Conservation (phyloP, 2,113 vertebrate genomes). For the Myiopsitta monachus region DNA sequence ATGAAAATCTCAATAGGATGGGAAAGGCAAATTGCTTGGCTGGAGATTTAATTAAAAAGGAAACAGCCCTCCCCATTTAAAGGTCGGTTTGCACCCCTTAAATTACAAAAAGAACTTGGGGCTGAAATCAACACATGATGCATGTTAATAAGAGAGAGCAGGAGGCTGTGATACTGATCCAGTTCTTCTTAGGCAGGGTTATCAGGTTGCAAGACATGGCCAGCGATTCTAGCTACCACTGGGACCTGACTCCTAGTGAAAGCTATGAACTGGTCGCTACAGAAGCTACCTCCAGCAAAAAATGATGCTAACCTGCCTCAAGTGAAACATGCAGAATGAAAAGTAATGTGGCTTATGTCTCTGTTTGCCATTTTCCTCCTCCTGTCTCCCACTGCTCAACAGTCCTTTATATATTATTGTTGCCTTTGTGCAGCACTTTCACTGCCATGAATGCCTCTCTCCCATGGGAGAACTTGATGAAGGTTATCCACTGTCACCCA, state of each 20-base stretch:
- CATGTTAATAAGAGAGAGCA: constrained; percentile 46
- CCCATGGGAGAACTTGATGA: constrained; percentile 51
- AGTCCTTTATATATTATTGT: not conserved
- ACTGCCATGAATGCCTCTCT: not conserved
- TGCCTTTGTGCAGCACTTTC: constrained; percentile 26
- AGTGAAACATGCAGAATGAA: not conserved
- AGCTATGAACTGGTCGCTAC: not conserved
- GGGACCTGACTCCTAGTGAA: not conserved
- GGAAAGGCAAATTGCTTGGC: constrained; percentile 74
- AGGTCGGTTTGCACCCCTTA: constrained; percentile 65
- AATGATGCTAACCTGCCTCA: not conserved
- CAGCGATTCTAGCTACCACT: not conserved
- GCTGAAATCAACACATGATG: not conserved
- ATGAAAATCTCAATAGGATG: constrained; percentile 71
- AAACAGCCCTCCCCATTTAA: constrained; percentile 62
- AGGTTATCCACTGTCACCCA: constrained; percentile 63
- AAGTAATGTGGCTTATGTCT: not conserved
- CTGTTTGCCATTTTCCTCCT: not conserved
- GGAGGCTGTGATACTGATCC: not conserved
- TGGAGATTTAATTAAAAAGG: constrained; percentile 76
- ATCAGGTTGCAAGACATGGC: not conserved
- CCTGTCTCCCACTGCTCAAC: not conserved
- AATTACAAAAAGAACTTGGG: constrained; percentile 39
- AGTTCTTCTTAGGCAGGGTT: not conserved
- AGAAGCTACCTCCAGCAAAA: not conserved